Evolutionary conservation across 2,888 invertebrate genomes (phyloP).

Genomic region (Folsomia candida): DNA sequence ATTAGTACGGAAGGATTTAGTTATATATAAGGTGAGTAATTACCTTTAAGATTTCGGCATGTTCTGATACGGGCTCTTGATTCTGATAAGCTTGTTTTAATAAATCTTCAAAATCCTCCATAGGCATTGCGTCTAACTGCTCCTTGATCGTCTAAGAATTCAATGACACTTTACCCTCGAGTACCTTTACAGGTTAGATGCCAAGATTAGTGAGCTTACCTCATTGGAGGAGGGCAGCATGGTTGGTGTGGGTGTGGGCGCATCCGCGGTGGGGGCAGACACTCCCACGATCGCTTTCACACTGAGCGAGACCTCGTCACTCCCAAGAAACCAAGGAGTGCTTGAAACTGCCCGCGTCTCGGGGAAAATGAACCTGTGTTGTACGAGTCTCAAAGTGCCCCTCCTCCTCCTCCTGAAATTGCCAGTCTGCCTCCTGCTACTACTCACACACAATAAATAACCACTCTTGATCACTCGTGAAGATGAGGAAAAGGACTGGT

Average conservation of each 20-base stretch:
- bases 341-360: neutral
- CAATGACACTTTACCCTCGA: no score
- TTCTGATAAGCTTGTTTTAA: slow-evolving; percentile 35
- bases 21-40: no score
- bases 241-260: neutral
- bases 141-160: slow-evolving; percentile 43
- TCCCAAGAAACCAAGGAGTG: neutral
- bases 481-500: no score
- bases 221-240: neutral
- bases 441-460: no score
- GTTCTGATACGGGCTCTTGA: slow-evolving; percentile 30
- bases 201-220: no score
- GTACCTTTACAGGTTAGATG: no score
- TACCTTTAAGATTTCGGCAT: slow-evolving; percentile 34
- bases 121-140: slow-evolving; percentile 46
- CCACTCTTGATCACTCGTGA: no score
- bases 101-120: slow-evolving; percentile 46
- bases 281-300: neutral
- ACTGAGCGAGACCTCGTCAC: neutral
- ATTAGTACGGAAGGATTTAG: no score
- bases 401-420: no score
- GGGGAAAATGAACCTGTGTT: no score
- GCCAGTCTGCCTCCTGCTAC: no score
- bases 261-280: neutral
- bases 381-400: no score